phyloP scores from a whole-genome alignment of 1,140 invertebrate species.

The Diploscapter pachys region DNA sequence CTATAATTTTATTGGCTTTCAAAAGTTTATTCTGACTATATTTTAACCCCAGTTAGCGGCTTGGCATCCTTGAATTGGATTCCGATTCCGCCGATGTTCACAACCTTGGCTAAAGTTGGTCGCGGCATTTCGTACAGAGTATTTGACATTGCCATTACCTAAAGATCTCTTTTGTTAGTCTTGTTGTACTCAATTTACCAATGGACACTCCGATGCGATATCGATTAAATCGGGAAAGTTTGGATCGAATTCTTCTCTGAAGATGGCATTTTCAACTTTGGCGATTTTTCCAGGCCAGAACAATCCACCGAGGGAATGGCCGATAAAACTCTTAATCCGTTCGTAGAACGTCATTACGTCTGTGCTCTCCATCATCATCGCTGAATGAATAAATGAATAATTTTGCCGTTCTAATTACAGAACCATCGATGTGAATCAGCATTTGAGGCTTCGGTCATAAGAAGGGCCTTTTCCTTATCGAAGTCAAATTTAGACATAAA shows the following conservation, averaged over 20 bases:
- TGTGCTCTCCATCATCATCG: constrained; percentile 16
- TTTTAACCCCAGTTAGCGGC: constrained; percentile 8
- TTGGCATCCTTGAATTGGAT: constrained; percentile 31
- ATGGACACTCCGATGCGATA: constrained; percentile 25
- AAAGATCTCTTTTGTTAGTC: background rate
- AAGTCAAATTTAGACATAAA: too few species aligned
- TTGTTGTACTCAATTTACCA: background rate
- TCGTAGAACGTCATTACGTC: constrained; percentile 25
- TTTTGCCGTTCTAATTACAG: background rate
- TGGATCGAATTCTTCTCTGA: constrained; percentile 28
- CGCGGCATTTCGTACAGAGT: constrained; percentile 35
- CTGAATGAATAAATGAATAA: constrained; percentile 1
- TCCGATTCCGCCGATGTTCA: constrained; percentile 42
- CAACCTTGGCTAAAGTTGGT: constrained; percentile 36
- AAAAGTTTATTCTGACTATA: background rate
- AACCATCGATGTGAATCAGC: background rate
- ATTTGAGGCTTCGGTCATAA: too few species aligned
- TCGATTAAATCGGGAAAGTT: constrained; percentile 34
- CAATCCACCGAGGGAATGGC: constrained; percentile 4
- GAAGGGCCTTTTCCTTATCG: too few species aligned
- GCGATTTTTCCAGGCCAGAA: constrained; percentile 11
- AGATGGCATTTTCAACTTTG: background rate
- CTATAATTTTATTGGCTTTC: constrained; percentile 2
- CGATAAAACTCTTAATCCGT: constrained; percentile 25
- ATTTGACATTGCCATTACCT: constrained; percentile 33